These are phyloP conservation scores for Tridacna gigas DNA, from an alignment of 2,888 invertebrate species.

Conservation along the genomic window DNA sequence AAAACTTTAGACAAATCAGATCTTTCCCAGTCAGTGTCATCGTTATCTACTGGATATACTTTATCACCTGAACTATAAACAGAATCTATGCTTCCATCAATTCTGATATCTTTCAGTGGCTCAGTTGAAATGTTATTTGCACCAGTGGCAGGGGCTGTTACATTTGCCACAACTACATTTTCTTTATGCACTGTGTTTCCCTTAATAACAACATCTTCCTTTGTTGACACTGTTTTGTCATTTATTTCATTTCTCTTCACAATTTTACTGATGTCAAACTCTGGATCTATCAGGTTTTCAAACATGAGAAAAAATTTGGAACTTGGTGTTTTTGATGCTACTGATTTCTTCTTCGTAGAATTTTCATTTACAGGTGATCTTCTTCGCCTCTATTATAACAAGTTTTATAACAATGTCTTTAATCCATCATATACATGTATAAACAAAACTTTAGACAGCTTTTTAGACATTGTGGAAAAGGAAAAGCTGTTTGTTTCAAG, in stretches of 20 bases:
- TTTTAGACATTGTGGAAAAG: no score
- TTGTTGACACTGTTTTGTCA: constrained; percentile 30
- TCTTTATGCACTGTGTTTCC: constrained; percentile 44
- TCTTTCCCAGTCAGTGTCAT: constrained; percentile 49
- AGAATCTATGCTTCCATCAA: constrained; percentile 52
- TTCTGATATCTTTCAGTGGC: constrained; percentile 32
- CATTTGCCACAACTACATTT: not conserved
- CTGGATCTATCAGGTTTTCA: constrained; percentile 42
- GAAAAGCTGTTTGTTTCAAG: no score
- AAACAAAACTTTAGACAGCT: no score
- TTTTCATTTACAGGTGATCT: constrained; percentile 39
- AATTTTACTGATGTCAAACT: constrained; percentile 30
- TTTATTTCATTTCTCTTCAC: constrained; percentile 42
- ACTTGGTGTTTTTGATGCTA: constrained; percentile 27
- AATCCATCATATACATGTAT: no score
- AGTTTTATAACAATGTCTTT: not conserved
- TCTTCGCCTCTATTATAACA: constrained; percentile 4
- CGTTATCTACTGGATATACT: constrained; percentile 37
- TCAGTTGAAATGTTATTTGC: not conserved
- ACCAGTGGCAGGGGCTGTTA: constrained; percentile 8
- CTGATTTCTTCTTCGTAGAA: constrained; percentile 31
- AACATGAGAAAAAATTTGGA: constrained; percentile 33
- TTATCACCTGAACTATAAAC: constrained; percentile 34
- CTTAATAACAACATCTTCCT: constrained; percentile 19
- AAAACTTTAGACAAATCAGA: constrained; percentile 52